Evolutionary conservation across 2,113 vertebrate species (phyloP).

Genomic region (Malurus cyaneus): DNA sequence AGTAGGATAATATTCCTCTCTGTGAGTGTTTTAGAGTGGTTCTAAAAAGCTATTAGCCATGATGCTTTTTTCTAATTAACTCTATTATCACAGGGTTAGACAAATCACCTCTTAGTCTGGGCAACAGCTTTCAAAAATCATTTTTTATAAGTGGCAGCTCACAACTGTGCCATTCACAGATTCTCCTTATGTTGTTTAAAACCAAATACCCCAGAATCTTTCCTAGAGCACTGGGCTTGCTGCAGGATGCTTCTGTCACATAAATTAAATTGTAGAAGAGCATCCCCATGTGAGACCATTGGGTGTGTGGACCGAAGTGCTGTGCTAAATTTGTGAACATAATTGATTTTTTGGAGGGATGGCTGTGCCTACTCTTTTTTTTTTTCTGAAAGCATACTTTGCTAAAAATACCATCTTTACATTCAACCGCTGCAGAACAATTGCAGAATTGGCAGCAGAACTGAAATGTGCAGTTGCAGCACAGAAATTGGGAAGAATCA

Average conservation of each 20-base stretch:
- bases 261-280: background rate
- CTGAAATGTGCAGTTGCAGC: rapidly evolving
- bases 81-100: slow-evolving; percentile 45
- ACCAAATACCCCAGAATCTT: slow-evolving; percentile 19
- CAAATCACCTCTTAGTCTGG: slow-evolving; percentile 35
- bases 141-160: slow-evolving; percentile 57
- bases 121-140: slow-evolving; percentile 50
- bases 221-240: background rate
- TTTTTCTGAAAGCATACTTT: background rate
- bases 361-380: background rate
- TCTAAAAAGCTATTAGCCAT: slow-evolving; percentile 64
- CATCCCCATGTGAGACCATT: background rate
- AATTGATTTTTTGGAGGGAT: slow-evolving; percentile 3
- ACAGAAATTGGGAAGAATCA: background rate
- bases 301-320: background rate
- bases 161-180: slow-evolving; percentile 46
- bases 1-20: slow-evolving; percentile 46
- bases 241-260: slow-evolving; percentile 11
- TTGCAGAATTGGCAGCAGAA: background rate
- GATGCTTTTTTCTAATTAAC: slow-evolving; percentile 63
- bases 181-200: slow-evolving; percentile 23
- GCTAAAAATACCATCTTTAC: background rate
- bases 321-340: background rate
- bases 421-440: background rate
- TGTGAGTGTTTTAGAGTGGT: slow-evolving; percentile 45